Conservation (phyloP, 2,888 invertebrate species). For the Brachyptera putata region DNA sequence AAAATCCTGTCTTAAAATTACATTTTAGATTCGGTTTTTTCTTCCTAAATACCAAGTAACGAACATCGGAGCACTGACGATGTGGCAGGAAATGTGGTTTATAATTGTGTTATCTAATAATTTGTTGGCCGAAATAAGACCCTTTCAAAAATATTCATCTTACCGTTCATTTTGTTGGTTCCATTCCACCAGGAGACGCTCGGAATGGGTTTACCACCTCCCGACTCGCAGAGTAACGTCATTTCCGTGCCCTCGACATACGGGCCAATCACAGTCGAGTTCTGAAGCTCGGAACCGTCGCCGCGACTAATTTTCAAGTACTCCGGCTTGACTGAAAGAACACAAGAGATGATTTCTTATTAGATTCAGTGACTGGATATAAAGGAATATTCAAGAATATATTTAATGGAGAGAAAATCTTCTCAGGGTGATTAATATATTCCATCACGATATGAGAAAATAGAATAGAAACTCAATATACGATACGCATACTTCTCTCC, state of each 20-base stretch:
- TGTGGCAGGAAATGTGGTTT: no score
- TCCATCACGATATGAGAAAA: no score
- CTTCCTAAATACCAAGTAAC: no score
- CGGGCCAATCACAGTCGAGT: constrained; percentile 63
- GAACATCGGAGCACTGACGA: no score
- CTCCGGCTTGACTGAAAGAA: constrained; percentile 73
- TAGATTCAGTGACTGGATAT: background rate
- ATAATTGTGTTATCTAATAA: no score
- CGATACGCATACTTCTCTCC: no score
- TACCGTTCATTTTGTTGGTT: constrained; percentile 58
- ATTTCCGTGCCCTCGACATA: constrained; percentile 65
- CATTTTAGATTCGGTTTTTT: no score
- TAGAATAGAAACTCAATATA: no score
- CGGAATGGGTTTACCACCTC: constrained; percentile 80
- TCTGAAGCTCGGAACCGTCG: constrained; percentile 57
- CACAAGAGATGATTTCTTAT: constrained; percentile 33
- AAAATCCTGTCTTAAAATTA: no score
- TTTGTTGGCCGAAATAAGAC: no score
- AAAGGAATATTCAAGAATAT: background rate
- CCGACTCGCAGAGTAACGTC: constrained; percentile 67
- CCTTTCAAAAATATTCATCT: constrained; percentile 36
- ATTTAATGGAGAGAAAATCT: background rate
- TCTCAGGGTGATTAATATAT: no score
- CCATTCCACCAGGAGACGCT: constrained; percentile 82
- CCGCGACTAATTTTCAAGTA: constrained; percentile 66